These are phyloP conservation scores for Scomber scombrus DNA, from an alignment of 2,113 vertebrate species.

Conservation along the genomic window DNA sequence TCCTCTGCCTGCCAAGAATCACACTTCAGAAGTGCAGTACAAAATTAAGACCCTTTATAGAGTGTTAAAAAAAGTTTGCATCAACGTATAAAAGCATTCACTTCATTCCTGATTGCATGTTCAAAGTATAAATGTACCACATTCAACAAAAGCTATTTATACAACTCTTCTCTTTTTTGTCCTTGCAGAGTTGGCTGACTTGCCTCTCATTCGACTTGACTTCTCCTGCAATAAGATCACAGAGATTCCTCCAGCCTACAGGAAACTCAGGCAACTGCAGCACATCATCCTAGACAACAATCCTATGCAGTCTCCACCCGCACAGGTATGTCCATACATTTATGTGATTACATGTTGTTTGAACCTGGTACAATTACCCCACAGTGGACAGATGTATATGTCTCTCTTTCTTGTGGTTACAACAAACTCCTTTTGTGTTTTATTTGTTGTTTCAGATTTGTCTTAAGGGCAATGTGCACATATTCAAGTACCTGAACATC, in stretches of 20 bases:
- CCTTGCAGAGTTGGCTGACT: conserved; percentile 90
- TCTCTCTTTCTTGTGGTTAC: neutral
- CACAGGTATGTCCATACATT: conserved; percentile 88
- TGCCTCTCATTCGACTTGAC: conserved; percentile 95
- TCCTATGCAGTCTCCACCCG: conserved; percentile 97
- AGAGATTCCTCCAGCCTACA: conserved; percentile 94
- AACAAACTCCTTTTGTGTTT: neutral
- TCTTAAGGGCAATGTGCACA: conserved; percentile 98
- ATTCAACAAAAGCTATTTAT: neutral
- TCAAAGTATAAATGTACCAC: neutral
- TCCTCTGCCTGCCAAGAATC: too few species aligned
- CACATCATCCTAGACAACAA: conserved; percentile 97
- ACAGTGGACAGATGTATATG: conserved; percentile 43
- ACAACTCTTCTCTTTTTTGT: neutral
- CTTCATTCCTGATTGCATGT: neutral
- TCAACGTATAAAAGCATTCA: neutral
- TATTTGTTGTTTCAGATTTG: conserved; percentile 91
- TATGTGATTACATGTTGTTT: neutral
- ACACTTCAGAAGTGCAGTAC: too few species aligned
- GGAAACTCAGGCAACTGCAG: conserved; percentile 94
- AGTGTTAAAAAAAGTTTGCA: too few species aligned
- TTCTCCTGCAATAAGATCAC: conserved; percentile 99
- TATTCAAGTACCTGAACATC: conserved; percentile 98
- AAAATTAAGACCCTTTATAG: too few species aligned
- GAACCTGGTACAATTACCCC: conserved; percentile 23